phyloP scores from a whole-genome alignment of 2,797 vertebrate genomes.

The Enteromius viviparus region DNA sequence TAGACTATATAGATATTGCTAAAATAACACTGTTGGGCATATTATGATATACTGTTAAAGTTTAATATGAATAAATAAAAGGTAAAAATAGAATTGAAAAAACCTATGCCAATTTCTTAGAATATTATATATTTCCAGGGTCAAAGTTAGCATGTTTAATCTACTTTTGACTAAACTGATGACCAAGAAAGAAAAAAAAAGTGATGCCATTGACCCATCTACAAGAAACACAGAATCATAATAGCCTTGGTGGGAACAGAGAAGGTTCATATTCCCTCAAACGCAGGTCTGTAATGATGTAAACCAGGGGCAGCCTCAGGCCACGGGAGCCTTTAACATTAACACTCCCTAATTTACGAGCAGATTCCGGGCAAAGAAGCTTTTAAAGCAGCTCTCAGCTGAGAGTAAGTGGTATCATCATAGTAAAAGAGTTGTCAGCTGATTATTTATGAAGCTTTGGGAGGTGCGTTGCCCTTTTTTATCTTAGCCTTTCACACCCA shows the following conservation, averaged over 20 bases:
- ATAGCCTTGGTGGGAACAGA: constrained; percentile 48
- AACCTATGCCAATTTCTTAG: background rate
- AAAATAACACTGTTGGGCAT: background rate
- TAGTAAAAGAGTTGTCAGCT: constrained; percentile 54
- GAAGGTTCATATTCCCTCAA: constrained; percentile 58
- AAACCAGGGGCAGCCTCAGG: constrained; percentile 50
- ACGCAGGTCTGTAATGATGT: constrained; percentile 51
- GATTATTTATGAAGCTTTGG: constrained; percentile 66
- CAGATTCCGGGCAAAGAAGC: constrained; percentile 39
- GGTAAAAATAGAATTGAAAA: background rate
- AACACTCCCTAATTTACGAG: constrained; percentile 57
- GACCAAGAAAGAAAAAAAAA: background rate
- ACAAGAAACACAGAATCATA: constrained; percentile 56
- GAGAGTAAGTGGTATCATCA: constrained; percentile 44
- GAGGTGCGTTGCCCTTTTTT: constrained; percentile 57
- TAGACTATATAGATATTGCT: background rate
- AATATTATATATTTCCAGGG: background rate
- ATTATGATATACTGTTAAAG: no score
- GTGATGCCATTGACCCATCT: constrained; percentile 30
- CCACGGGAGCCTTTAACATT: constrained; percentile 49
- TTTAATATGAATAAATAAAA: background rate
- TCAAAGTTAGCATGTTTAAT: background rate
- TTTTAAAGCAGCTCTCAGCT: constrained; percentile 43
- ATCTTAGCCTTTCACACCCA: constrained; percentile 55
- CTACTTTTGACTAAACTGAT: background rate